Evolutionary conservation across 1,140 invertebrate species (phyloP), one percentile per base, ranked within the genome.

Genomic region (Drosophila varians): DNA sequence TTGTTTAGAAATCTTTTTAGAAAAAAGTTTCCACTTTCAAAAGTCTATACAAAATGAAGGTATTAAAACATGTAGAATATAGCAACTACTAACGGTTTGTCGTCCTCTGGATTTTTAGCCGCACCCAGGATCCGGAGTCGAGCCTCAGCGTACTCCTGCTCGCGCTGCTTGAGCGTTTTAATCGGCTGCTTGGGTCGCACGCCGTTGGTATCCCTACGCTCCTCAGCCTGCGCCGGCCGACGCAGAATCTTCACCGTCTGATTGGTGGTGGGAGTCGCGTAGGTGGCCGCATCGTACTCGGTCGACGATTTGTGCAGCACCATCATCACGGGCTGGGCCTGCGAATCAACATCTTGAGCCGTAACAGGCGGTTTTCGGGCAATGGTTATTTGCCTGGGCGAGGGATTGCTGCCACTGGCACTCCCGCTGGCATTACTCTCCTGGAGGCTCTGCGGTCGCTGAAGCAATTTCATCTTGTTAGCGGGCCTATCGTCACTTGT

Each of bases 61-160:
- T 5, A 26, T 7, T 26, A n/a, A n/a, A n/a, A n/a, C n/a, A n/a
- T 23, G 5, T 26, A 26, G 7, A 7, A 7, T 26, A 26, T 26
- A 26, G 7, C 3, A 7, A 26, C 6, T 36, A 87, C 92, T 93
- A 91, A 96, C 94, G 92, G 94, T 91, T 93, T 91, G 88, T 93
- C 92, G 75, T 96, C 95, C 80, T 96, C 95, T 2, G 95, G 94
- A 91, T 95, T 95, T 71, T 93, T 93, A 47, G 96, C 95, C 91
- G 96, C 95, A 9, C 96, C 96, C 68, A 97, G 91, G 86, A 97
- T 97, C 75, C 96, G 92, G 53, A 96, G 93, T 53, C 96, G 93
- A 18, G 96, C 96, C 91, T 97, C 94, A 1, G 96, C 96, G 91
- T 97, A 97, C 89, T 97, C 96, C 79, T 96, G 95, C 91, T 97